A percentile compares a stretch with the other conserved stretches of the same genome.
Evolutionary conservation across 2,888 invertebrate genomes (phyloP).

Genomic region (Unio pictorum): DNA sequence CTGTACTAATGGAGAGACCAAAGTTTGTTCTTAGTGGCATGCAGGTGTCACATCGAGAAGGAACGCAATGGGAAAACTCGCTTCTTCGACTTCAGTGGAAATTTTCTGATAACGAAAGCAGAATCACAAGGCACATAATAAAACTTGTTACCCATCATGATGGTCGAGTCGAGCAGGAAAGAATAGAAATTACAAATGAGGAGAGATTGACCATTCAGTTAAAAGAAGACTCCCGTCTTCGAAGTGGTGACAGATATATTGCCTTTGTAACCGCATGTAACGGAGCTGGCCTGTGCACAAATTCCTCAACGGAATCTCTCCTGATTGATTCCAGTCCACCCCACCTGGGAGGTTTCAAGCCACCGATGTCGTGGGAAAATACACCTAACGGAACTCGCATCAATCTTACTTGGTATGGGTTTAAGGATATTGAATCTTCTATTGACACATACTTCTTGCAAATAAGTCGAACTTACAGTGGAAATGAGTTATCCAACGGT

Average conservation of each 20-base stretch:
- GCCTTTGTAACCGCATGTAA: slow-evolving; percentile 36
- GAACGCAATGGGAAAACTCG: slow-evolving; percentile 29
- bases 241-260: slow-evolving; percentile 32
- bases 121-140: slow-evolving; percentile 22
- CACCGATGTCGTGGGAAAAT: slow-evolving; percentile 24
- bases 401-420: slow-evolving; percentile 40
- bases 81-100: slow-evolving; percentile 22
- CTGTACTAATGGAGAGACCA: neutral
- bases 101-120: slow-evolving; percentile 31
- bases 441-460: slow-evolving; percentile 27
- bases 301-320: slow-evolving; percentile 19
- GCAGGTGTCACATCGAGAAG: too few species aligned
- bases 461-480: slow-evolving; percentile 25
- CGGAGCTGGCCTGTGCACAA: slow-evolving; percentile 35
- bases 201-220: slow-evolving; percentile 19
- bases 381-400: slow-evolving; percentile 2
- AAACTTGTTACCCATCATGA: slow-evolving; percentile 27
- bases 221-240: slow-evolving; percentile 17
- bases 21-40: too few species aligned
- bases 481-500: slow-evolving; percentile 25
- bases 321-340: slow-evolving; percentile 48
- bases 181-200: slow-evolving; percentile 19
- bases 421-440: slow-evolving; percentile 35
- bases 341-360: slow-evolving; percentile 39
- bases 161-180: slow-evolving; percentile 27